Evolutionary conservation across 1,140 invertebrate genomes (phyloP).

Genomic region (Lamellibrachia luymesi): DNA sequence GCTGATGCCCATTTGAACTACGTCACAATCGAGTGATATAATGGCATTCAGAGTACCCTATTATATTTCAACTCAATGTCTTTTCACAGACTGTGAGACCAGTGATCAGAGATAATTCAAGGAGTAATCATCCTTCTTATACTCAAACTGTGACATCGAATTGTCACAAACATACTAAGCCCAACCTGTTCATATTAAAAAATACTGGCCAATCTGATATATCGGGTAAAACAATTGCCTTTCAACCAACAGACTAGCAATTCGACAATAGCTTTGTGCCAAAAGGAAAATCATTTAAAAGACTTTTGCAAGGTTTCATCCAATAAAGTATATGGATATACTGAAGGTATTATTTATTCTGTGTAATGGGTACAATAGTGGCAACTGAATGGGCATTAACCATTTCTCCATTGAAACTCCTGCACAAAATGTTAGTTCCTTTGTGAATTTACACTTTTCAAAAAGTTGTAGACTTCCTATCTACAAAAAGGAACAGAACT

Average conservation of each 20-base stretch:
- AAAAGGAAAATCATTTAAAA: neutral
- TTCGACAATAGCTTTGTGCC: neutral
- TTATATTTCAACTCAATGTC: neutral
- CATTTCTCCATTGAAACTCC: neutral
- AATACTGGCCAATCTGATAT: neutral
- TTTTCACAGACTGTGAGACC: neutral
- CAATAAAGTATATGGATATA: neutral
- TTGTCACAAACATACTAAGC: neutral
- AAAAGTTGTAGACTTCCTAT: neutral
- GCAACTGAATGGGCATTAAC: neutral
- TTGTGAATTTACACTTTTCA: neutral
- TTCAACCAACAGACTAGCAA: neutral
- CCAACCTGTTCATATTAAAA: neutral
- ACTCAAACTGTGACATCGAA: neutral
- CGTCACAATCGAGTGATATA: neutral
- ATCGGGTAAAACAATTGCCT: neutral
- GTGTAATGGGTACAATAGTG: neutral
- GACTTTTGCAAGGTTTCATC: neutral
- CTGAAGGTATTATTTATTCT: neutral
- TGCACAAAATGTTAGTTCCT: neutral
- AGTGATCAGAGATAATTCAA: neutral
- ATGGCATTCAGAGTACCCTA: neutral
- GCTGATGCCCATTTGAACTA: neutral
- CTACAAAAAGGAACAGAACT: neutral
- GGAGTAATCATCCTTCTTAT: neutral